Evolutionary conservation across 1,140 invertebrate species (phyloP).

Genomic region (Ostrea denselamellosa): DNA sequence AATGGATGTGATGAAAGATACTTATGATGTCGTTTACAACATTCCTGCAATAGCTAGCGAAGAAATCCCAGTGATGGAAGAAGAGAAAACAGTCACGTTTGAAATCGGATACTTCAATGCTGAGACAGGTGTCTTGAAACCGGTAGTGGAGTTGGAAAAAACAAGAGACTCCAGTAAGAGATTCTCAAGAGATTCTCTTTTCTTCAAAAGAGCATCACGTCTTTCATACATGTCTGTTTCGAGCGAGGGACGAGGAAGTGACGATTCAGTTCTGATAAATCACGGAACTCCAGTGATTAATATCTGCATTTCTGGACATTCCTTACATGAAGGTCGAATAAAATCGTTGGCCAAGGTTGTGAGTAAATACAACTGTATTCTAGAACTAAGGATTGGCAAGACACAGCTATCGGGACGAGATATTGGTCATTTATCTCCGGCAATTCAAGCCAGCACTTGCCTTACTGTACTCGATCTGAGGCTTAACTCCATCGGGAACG

Average conservation of each 20-base stretch:
- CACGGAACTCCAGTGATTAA: slow-evolving; percentile 68
- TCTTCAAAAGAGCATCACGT: slow-evolving; percentile 65
- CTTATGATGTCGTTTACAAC: slow-evolving; percentile 69
- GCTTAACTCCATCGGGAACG: slow-evolving; percentile 71
- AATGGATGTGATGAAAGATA: slow-evolving; percentile 69
- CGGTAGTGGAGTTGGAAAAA: slow-evolving; percentile 72
- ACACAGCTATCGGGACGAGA: slow-evolving; percentile 70
- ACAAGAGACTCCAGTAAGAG: slow-evolving; percentile 61
- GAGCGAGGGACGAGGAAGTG: slow-evolving; percentile 55
- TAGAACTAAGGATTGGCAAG: slow-evolving; percentile 72
- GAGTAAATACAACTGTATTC: slow-evolving; percentile 66
- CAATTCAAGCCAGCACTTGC: slow-evolving; percentile 63
- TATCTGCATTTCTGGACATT: slow-evolving; percentile 70
- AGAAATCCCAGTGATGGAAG: slow-evolving; percentile 62
- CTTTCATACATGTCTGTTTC: slow-evolving; percentile 64
- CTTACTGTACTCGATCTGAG: slow-evolving; percentile 71
- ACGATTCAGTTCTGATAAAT: slow-evolving; percentile 57
- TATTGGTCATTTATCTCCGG: slow-evolving; percentile 62
- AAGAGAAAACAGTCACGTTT: slow-evolving; percentile 72
- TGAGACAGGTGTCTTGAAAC: slow-evolving; percentile 67
- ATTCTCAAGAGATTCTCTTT: slow-evolving; percentile 62
- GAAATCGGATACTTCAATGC: slow-evolving; percentile 71
- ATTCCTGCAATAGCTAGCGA: slow-evolving; percentile 56
- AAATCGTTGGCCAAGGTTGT: slow-evolving; percentile 65
- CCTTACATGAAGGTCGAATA: slow-evolving; percentile 63